A percentile compares a stretch with the other conserved stretches of the same genome.
phyloP scores from a whole-genome alignment of 2,888 invertebrate genomes.

The Suillia variegata region DNA sequence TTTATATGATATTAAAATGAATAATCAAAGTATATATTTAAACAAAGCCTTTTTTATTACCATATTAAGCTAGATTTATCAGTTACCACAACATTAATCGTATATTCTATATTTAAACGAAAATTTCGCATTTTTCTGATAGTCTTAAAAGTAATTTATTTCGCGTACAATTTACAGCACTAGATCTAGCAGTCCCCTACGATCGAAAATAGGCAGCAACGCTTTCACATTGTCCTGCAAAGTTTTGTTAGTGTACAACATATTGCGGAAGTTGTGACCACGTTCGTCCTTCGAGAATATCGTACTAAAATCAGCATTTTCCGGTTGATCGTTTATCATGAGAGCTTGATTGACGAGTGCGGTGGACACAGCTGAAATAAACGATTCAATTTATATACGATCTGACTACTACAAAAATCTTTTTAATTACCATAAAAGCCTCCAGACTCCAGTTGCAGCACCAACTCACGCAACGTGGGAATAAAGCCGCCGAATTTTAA shows the following conservation, averaged over 20 bases:
- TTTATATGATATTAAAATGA: too few species aligned
- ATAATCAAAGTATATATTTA: too few species aligned
- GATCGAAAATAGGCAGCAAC: slow-evolving; percentile 50
- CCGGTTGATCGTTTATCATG: slow-evolving; percentile 45
- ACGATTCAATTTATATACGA: too few species aligned
- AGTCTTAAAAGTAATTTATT: too few species aligned
- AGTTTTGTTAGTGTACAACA: slow-evolving; percentile 43
- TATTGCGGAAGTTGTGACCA: slow-evolving; percentile 34
- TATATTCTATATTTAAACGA: too few species aligned
- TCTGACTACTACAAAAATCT: too few species aligned
- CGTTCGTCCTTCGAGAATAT: slow-evolving; percentile 43
- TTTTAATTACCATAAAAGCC: slow-evolving; percentile 51
- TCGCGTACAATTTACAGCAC: not conserved
- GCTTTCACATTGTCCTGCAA: slow-evolving; percentile 43
- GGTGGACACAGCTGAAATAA: slow-evolving; percentile 42
- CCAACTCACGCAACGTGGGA: slow-evolving; percentile 51
- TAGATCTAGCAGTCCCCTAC: slow-evolving; percentile 48
- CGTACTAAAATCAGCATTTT: slow-evolving; percentile 46
- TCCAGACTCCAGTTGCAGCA: slow-evolving; percentile 46
- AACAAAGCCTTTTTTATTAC: too few species aligned
- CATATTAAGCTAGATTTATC: too few species aligned
- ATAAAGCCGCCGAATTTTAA: slow-evolving; percentile 44
- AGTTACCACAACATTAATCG: too few species aligned
- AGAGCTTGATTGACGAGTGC: slow-evolving; percentile 38
- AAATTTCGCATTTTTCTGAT: too few species aligned